Evolutionary conservation across 2,113 vertebrate species (phyloP).

Genomic region (Elachura formosa): DNA sequence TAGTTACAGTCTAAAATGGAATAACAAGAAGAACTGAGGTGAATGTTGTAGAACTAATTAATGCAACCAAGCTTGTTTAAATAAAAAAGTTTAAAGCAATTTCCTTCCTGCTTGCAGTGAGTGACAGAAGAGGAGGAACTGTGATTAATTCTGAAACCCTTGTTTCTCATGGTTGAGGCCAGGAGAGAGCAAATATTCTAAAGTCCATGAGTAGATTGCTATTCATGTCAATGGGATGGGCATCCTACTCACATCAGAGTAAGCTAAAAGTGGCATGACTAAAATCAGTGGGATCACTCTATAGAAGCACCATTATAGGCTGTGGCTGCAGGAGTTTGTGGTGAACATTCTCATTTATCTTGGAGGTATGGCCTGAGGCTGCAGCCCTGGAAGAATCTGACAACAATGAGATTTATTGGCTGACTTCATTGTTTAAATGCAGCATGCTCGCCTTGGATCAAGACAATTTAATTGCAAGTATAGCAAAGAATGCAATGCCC

Average conservation of each 20-base stretch:
- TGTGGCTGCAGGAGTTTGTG: neutral
- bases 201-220: neutral
- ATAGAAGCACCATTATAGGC: neutral
- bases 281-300: neutral
- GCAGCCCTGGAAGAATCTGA: neutral
- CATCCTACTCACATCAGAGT: neutral
- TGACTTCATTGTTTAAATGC: constrained; percentile 41
- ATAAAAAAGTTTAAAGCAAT: neutral
- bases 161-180: neutral
- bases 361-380: neutral
- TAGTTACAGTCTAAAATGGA: neutral
- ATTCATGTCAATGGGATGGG: neutral
- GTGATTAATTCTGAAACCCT: neutral
- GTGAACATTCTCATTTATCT: neutral
- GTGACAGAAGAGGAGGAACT: neutral
- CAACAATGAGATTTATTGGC: neutral
- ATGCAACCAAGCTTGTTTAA: neutral
- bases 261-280: neutral
- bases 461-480: neutral
- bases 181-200: neutral
- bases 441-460: neutral
- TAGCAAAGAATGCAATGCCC: constrained; percentile 1
- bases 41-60: neutral
- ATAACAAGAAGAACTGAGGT: neutral
- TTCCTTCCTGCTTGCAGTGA: neutral